Evolutionary conservation across 2,888 invertebrate species (phyloP).

Genomic region (Tachina grossa): DNA sequence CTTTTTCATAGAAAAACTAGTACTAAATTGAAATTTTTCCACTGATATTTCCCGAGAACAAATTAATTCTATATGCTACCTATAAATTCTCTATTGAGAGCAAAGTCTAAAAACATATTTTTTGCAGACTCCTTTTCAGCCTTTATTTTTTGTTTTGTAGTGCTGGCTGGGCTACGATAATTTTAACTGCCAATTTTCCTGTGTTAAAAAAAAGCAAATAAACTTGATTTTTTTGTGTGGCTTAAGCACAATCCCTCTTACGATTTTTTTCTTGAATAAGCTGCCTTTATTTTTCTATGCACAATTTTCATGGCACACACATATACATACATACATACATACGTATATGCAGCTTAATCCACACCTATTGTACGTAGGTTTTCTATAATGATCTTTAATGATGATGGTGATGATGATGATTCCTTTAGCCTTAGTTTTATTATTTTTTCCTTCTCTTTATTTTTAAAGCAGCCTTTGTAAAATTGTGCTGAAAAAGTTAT

Average conservation of each 20-base stretch:
- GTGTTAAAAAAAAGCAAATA: conserved; percentile 2
- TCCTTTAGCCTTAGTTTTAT: conserved; percentile 6
- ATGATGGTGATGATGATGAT: conserved; percentile 4
- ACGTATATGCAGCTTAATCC: not conserved
- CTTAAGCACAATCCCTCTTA: not conserved
- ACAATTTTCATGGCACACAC: conserved; percentile 15
- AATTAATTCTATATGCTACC: not conserved
- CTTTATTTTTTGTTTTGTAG: not conserved
- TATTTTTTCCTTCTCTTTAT: not conserved
- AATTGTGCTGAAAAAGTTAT: not conserved
- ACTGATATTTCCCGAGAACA: too few relatives aligned
- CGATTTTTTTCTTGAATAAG: not conserved
- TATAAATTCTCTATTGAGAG: not conserved
- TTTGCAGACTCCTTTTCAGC: not conserved
- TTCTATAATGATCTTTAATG: not conserved
- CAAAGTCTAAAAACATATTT: not conserved
- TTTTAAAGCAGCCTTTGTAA: not conserved
- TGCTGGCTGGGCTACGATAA: not conserved
- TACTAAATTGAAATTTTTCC: too few relatives aligned
- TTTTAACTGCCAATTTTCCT: not conserved
- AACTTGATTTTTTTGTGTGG: conserved; percentile 3
- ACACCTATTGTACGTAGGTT: conserved; percentile 36
- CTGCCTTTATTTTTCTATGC: conserved; percentile 24
- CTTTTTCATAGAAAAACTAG: too few relatives aligned
- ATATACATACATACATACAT: too few relatives aligned